These are phyloP conservation scores for Thaumatotibia leucotreta DNA, from an alignment of 1,140 invertebrate species.

Conservation along the genomic window DNA sequence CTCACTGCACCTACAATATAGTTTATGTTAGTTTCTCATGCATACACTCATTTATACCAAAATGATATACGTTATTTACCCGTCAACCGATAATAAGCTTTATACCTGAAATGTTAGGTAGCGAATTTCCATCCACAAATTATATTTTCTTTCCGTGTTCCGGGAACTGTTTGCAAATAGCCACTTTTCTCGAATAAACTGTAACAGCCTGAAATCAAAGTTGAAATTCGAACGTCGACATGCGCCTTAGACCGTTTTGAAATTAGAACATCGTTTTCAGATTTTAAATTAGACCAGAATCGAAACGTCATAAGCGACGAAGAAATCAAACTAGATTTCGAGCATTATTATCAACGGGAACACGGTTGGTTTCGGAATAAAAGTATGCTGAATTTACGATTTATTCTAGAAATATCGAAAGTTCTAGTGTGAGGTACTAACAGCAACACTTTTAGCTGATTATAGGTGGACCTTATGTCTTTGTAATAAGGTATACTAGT, in stretches of 20 bases:
- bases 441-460: too few relatives aligned
- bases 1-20: conserved; percentile 64
- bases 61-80: conserved; percentile 34
- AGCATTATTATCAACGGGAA: too few relatives aligned
- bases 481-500: too few relatives aligned
- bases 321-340: too few relatives aligned
- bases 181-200: background rate
- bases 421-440: conserved; percentile 67
- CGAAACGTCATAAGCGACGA: conserved; percentile 34
- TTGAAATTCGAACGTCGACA: conserved; percentile 16
- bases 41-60: conserved; percentile 58
- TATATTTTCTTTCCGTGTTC: conserved; percentile 30
- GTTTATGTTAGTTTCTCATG: conserved; percentile 62
- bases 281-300: conserved; percentile 50
- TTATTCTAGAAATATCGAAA: conserved; percentile 36
- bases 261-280: conserved; percentile 43
- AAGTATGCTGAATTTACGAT: too few relatives aligned
- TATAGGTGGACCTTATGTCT: too few relatives aligned
- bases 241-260: conserved; percentile 31
- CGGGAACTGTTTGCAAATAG: background rate
- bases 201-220: conserved; percentile 17
- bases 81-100: conserved; percentile 41
- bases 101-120: conserved; percentile 34
- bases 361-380: too few relatives aligned
- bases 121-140: conserved; percentile 32